phyloP scores from a whole-genome alignment of 2,113 vertebrate species.

The Cyprinodon brontotheroides region DNA sequence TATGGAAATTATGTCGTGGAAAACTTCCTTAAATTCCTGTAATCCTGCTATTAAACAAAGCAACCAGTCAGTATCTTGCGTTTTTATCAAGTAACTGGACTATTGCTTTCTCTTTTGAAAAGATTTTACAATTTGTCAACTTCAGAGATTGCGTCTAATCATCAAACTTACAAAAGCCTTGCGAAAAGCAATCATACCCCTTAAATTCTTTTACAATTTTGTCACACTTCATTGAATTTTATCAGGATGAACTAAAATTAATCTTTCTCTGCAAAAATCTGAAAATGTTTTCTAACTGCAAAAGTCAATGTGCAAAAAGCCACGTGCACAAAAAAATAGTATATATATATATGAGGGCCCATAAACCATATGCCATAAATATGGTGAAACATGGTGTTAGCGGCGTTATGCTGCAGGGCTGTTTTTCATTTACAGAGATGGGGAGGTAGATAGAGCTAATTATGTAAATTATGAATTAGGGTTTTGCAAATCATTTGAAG shows the following conservation, averaged over 20 bases:
- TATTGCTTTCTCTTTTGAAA: not conserved
- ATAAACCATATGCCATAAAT: not conserved
- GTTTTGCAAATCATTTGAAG: not conserved
- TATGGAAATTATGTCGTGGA: not conserved
- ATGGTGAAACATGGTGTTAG: not conserved
- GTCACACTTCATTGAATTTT: too few species aligned
- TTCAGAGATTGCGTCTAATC: too few species aligned
- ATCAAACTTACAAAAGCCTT: too few species aligned
- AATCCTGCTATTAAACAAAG: not conserved
- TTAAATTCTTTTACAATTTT: too few species aligned
- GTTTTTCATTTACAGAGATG: not conserved
- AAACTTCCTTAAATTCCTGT: not conserved
- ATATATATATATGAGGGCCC: too few species aligned
- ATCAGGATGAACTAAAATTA: too few species aligned
- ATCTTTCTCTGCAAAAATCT: not conserved
- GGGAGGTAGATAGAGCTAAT: not conserved
- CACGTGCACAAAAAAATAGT: too few species aligned
- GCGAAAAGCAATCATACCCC: too few species aligned
- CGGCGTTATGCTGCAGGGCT: not conserved
- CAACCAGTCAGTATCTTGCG: not conserved
- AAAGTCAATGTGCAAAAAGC: too few species aligned
- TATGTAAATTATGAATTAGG: not conserved
- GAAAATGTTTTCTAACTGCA: too few species aligned
- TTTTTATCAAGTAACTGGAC: not conserved
- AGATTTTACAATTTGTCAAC: too few species aligned